Evolutionary conservation across 2,888 invertebrate genomes (phyloP), one percentile per base, ranked within the genome.

Genomic region (Drosophila demipolita): DNA sequence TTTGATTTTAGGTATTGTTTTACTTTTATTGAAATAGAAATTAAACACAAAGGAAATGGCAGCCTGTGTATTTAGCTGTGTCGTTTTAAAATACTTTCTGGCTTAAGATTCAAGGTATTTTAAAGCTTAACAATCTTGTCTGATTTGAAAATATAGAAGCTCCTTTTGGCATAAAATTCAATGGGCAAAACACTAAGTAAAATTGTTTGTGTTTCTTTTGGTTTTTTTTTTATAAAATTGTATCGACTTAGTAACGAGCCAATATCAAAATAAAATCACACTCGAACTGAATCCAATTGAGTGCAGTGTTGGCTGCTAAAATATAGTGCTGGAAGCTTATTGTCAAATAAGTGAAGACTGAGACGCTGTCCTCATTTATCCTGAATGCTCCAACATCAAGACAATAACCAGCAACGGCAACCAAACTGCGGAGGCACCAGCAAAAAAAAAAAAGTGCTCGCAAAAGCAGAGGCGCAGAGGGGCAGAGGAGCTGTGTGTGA

Each of bases 1-100:
- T 86, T 86, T 89, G 85, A 87, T 89, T 89, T 89, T 86, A 71
- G 83, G 89, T 86, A 83, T 87, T 88, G 86, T 87, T 89, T 86
- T 86, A 86, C 85, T 86, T 86, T 87, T 85, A 82, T 87, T 87
- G 75, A 87, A 80, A 80, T 72, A 73, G 84, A 78, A 87, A 78
- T 78, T 71, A 81, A 80, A 77, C 63, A 74, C 70, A 77, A 81
- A 81, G 64, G 48, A 82, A 72, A 66, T 68, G 78, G 58, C 61
- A 59, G 67, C 65, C 67, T 67, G 66, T 74, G 62, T 63, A 17
- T 26, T 54, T 54, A 23, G 20, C 26, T 23, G 68, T 20, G 32
- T 33, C 45, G 36, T 53, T 40, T 32, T 32, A 23, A 60, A 42
- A 42, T 8, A 57, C 71, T 58, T 53, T 57, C 12, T 61, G 20